Evolutionary conservation across 2,113 vertebrate species (phyloP).

Genomic region (Vidua macroura): DNA sequence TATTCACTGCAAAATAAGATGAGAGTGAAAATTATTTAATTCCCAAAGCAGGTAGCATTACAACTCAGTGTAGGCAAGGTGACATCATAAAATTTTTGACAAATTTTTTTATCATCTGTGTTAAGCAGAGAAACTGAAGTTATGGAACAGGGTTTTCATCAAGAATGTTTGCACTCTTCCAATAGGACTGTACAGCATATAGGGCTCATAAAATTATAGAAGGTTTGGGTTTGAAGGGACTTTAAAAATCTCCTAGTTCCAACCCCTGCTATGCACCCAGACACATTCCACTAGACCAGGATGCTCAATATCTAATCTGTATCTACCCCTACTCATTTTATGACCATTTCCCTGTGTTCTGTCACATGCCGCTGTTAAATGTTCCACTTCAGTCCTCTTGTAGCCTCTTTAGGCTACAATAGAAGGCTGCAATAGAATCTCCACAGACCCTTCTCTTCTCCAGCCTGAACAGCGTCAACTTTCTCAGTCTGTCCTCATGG

Average conservation of each 20-base stretch:
- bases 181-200: neutral
- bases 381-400: neutral
- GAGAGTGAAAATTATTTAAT: neutral
- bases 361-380: neutral
- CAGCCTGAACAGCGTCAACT: neutral
- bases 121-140: neutral
- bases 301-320: neutral
- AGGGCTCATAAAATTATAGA: neutral
- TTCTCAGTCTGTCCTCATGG: neutral
- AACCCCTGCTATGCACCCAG: fast-evolving
- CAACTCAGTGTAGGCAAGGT: neutral
- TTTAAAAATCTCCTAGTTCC: neutral
- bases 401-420: too few relatives aligned
- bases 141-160: neutral
- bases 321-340: neutral
- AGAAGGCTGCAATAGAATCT: neutral
- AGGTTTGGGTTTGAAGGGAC: neutral
- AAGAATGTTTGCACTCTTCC: neutral
- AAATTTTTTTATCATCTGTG: neutral
- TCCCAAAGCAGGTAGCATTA: neutral
- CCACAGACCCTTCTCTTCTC: neutral
- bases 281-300: neutral
- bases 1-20: neutral
- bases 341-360: neutral
- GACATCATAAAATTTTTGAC: neutral